phyloP scores from a whole-genome alignment of 92 coral and sea anemone species.

The Paragorgia papillata region DNA sequence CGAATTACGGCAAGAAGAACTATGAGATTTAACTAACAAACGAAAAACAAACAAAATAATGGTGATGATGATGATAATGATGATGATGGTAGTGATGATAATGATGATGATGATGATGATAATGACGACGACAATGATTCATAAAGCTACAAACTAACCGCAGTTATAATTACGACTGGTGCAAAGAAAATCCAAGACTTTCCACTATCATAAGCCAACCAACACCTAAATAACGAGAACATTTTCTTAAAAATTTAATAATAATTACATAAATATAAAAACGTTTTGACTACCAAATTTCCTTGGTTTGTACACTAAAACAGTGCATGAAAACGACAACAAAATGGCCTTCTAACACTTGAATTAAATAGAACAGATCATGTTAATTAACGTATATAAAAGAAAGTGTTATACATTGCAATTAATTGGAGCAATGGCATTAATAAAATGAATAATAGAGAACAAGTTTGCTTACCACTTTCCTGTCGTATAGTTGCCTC shows the following conservation, averaged over 20 bases:
- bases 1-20: constrained; percentile 4
- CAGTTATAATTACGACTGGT: constrained; percentile 73
- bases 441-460: too few relatives aligned
- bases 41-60: not conserved
- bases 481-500: constrained; percentile 58
- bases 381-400: too few relatives aligned
- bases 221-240: constrained; percentile 61
- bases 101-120: not conserved
- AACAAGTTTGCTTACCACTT: constrained; percentile 49
- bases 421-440: too few relatives aligned
- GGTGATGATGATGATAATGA: not conserved
- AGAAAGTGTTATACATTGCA: too few relatives aligned
- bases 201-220: constrained; percentile 74
- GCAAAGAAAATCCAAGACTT: constrained; percentile 84
- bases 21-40: constrained; percentile 2
- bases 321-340: too few relatives aligned
- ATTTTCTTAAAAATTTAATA: not conserved
- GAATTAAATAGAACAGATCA: too few relatives aligned
- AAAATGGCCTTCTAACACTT: too few relatives aligned
- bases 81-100: too few relatives aligned
- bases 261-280: not conserved
- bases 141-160: constrained; percentile 60
- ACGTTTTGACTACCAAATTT: too few relatives aligned
- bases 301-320: too few relatives aligned
- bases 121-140: not conserved